Evolutionary conservation across 2,888 invertebrate species (phyloP).

Genomic region (Poecilobothrus nobilitatus): DNA sequence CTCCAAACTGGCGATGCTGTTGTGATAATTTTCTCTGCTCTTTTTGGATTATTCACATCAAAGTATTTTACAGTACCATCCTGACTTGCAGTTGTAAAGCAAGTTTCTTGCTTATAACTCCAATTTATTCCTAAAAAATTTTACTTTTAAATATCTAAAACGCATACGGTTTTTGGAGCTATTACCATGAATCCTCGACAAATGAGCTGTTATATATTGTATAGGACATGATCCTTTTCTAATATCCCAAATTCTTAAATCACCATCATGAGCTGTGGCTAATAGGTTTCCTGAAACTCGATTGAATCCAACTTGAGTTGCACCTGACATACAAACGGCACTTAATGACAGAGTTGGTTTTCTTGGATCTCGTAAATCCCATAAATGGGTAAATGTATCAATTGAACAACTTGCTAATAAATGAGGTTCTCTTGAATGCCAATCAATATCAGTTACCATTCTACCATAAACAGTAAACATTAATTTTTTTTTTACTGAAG

Average conservation of each 20-base stretch:
- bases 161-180: not conserved
- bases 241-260: slow-evolving; percentile 92
- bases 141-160: slow-evolving; percentile 6
- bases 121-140: slow-evolving; percentile 72
- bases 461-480: slow-evolving; percentile 38
- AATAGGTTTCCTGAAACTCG: slow-evolving; percentile 71
- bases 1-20: slow-evolving; percentile 83
- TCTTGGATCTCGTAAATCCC: slow-evolving; percentile 82
- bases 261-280: slow-evolving; percentile 93
- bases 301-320: slow-evolving; percentile 92
- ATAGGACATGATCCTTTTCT: slow-evolving; percentile 78
- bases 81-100: slow-evolving; percentile 85
- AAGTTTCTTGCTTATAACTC: slow-evolving; percentile 78
- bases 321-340: slow-evolving; percentile 80
- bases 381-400: slow-evolving; percentile 86
- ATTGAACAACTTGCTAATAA: slow-evolving; percentile 82
- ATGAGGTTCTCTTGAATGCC: slow-evolving; percentile 72
- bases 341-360: slow-evolving; percentile 76
- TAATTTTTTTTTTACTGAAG: too few relatives aligned
- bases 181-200: slow-evolving; percentile 34
- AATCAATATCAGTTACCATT: slow-evolving; percentile 84
- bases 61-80: slow-evolving; percentile 94
- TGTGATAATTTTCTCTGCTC: slow-evolving; percentile 75
- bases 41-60: slow-evolving; percentile 76
- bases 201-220: slow-evolving; percentile 88